Evolutionary conservation across 2,888 invertebrate species (phyloP).

Genomic region (Congeria kusceri): DNA sequence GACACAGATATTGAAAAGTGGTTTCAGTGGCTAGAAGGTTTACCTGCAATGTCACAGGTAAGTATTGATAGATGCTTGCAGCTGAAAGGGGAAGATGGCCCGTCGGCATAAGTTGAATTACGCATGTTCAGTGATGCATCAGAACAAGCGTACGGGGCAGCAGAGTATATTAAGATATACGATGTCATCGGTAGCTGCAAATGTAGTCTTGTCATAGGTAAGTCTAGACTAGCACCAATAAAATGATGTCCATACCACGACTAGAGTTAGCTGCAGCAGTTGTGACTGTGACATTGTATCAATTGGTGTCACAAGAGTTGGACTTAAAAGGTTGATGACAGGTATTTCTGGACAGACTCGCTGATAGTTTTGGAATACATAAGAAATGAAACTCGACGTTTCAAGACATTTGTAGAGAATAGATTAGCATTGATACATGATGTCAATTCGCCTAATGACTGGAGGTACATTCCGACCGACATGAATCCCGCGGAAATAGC

Average conservation of each 20-base stretch:
- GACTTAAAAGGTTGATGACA: conserved; percentile 17
- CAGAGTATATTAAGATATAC: conserved; percentile 40
- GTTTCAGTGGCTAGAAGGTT: conserved; percentile 46
- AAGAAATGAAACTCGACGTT: not conserved
- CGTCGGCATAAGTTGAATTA: conserved; percentile 20
- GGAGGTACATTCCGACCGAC: conserved; percentile 16
- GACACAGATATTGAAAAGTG: conserved; percentile 29
- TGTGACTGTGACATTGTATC: conserved; percentile 33
- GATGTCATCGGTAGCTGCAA: conserved; percentile 22
- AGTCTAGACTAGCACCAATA: conserved; percentile 49
- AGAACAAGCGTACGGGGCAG: conserved; percentile 44
- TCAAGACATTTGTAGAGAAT: conserved; percentile 40
- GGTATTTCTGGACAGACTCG: conserved; percentile 45
- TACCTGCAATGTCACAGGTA: conserved; percentile 42
- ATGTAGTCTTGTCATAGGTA: conserved; percentile 41
- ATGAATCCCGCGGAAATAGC: conserved; percentile 26
- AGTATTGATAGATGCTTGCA: conserved; percentile 48
- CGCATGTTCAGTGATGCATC: conserved; percentile 57
- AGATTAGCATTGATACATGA: conserved; percentile 23
- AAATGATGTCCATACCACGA: conserved; percentile 22
- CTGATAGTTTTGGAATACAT: conserved; percentile 33
- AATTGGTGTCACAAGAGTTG: conserved; percentile 25
- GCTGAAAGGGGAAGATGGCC: conserved; percentile 9
- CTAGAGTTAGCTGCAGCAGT: conserved; percentile 39
- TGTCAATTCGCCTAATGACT: conserved; percentile 13